Evolutionary conservation across 23 tunicate genomes (phyloP), one percentile per base, ranked within the genome.

Genomic region (Trididemnum clinides): DNA sequence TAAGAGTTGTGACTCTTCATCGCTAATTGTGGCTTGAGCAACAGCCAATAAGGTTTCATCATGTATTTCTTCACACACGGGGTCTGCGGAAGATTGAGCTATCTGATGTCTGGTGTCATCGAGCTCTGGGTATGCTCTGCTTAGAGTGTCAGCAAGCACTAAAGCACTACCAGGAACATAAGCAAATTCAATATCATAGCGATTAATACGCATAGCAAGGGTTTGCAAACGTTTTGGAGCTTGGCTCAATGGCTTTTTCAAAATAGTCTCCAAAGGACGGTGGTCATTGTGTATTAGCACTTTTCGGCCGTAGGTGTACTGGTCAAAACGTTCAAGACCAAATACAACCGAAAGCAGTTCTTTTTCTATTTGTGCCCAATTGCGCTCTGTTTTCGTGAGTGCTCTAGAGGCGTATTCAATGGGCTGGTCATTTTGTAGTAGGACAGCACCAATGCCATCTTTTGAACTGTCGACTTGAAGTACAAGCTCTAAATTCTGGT

Each of bases 231-330:
- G 59, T 64, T 57, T 63, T 20, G 85, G 85, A 1, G 85, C 76
- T 64, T 81, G 77, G 57, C 51, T 62, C 19, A 81, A 28, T 5
- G 85, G 75, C 20, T 81, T 81, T 31, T 33, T 81, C 2, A 81
- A 31, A 81, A 81, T 81, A 7, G 77, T 64, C 35, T 81, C 85
- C n/a, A 81, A 3, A 2, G 85, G 85, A 3, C 63, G 33, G 32
- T 81, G 85, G 28, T 81, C 85, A 62, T 81, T 81, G 77, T 33
- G 25, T 6, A 81, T 26, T 15, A 34, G 2, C 6, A 81, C 85
- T 6, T 63, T 64, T 4, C 85, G 74, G 19, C 85, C 85, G 64
- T 81, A 81, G 51, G 85, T 81, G 74, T 81, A 81, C 51, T 81
- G 85, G 54, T 81, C 74, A 34, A 81, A 81, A 33, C 30, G 76